Evolutionary conservation across 92 coral and sea anemone genomes (phyloP).

Genomic region (Zoanthus sansibaricus): DNA sequence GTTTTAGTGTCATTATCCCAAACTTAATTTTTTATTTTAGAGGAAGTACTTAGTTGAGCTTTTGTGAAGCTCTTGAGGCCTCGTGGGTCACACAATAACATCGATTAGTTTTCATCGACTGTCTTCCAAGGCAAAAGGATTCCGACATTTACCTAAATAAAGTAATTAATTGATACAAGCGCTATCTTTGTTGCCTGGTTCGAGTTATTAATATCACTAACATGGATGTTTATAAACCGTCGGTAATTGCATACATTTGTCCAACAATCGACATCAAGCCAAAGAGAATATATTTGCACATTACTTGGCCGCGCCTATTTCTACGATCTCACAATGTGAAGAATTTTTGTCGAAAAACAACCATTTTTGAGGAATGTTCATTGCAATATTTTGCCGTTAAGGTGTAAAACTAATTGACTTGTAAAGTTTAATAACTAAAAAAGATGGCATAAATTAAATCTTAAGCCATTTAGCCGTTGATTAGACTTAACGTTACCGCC

Average conservation of each 20-base stretch:
- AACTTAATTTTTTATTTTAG: slow-evolving; percentile 28
- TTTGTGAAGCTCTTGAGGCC: slow-evolving; percentile 54
- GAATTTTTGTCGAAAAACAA: slow-evolving; percentile 29
- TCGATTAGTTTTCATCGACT: slow-evolving; percentile 53
- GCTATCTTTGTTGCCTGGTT: slow-evolving; percentile 57
- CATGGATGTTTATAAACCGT: slow-evolving; percentile 19
- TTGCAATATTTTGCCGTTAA: slow-evolving; percentile 15
- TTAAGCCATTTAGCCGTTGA: slow-evolving; percentile 44
- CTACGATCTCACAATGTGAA: slow-evolving; percentile 14
- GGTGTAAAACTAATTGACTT: slow-evolving; percentile 34
- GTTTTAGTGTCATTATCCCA: slow-evolving; percentile 20
- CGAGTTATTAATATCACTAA: slow-evolving; percentile 37
- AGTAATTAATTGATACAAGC: slow-evolving; percentile 79
- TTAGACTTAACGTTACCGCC: slow-evolving; percentile 23
- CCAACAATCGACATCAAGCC: neutral
- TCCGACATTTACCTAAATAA: slow-evolving; percentile 76
- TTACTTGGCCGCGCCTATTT: neutral
- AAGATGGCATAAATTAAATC: slow-evolving; percentile 40
- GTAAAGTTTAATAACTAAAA: slow-evolving; percentile 17
- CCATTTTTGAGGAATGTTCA: slow-evolving; percentile 31
- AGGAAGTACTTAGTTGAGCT: slow-evolving; percentile 38
- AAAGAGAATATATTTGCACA: slow-evolving; percentile 4
- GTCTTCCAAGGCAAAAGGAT: slow-evolving; percentile 66
- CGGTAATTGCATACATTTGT: slow-evolving; percentile 10
- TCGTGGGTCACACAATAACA: slow-evolving; percentile 56